A percentile compares a stretch with the other conserved stretches of the same genome.
Conservation (phyloP, 2,797 vertebrate species). For the Tragopan temminckii region DNA sequence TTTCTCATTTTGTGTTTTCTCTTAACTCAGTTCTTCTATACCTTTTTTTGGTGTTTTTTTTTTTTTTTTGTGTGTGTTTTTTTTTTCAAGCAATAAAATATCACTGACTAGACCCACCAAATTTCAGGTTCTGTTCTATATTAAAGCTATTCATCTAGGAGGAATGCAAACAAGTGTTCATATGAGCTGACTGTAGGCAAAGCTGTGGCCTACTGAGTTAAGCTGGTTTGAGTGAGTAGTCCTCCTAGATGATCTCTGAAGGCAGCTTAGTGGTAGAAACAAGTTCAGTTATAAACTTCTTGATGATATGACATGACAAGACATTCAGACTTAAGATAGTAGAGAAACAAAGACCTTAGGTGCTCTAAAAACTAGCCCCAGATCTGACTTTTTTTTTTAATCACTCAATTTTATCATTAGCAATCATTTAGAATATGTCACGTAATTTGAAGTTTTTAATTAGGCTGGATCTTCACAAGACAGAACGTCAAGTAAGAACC, state of each 20-base stretch:
- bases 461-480: neutral
- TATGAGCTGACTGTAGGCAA: neutral
- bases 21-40: neutral
- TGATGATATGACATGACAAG: neutral
- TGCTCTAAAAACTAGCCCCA: neutral
- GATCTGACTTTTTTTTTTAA: neutral
- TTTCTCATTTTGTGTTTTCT: neutral
- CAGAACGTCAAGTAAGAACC: neutral
- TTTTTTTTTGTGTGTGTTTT: neutral
- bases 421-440: neutral
- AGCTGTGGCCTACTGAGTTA: neutral
- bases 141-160: neutral
- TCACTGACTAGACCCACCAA: neutral
- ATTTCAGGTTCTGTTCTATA: neutral
- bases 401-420: neutral
- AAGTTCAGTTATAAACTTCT: neutral
- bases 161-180: neutral
- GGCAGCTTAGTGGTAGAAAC: neutral
- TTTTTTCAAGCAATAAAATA: neutral
- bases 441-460: neutral
- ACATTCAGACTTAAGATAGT: neutral
- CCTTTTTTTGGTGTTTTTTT: rapidly evolving
- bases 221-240: neutral
- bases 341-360: neutral
- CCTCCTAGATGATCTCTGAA: neutral